phyloP scores from a whole-genome alignment of 92 coral and sea anemone species.

The Zoanthus solanderi region DNA sequence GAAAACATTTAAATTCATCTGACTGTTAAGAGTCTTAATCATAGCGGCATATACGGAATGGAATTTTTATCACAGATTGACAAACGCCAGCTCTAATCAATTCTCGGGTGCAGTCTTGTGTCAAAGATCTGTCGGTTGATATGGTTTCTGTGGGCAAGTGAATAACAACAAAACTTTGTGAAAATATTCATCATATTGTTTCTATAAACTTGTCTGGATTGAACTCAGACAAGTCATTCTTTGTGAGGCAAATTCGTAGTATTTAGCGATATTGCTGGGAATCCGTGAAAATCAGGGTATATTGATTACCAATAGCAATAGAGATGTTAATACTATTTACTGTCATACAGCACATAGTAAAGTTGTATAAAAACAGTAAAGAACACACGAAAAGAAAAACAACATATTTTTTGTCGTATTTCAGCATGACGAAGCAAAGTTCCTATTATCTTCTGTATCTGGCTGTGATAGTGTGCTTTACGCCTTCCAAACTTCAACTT shows the following conservation, averaged over 20 bases:
- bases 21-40: too few species aligned
- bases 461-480: neutral
- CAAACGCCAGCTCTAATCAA: neutral
- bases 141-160: neutral
- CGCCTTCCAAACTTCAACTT: conserved; percentile 1
- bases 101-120: neutral
- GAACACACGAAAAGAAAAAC: neutral
- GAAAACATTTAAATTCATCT: too few species aligned
- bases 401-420: neutral
- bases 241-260: neutral
- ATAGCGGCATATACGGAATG: neutral
- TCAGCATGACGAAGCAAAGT: conserved; percentile 11
- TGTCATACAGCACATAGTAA: neutral
- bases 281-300: too few species aligned
- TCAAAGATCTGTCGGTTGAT: neutral
- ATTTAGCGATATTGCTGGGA: neutral
- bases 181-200: neutral
- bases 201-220: neutral
- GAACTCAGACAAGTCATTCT: neutral
- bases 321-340: too few species aligned
- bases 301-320: too few species aligned
- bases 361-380: neutral
- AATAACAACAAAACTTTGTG: neutral
- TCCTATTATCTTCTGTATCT: neutral
- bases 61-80: neutral